phyloP scores from a whole-genome alignment of 2,113 vertebrate genomes.

The Acrocephalus kingi region DNA sequence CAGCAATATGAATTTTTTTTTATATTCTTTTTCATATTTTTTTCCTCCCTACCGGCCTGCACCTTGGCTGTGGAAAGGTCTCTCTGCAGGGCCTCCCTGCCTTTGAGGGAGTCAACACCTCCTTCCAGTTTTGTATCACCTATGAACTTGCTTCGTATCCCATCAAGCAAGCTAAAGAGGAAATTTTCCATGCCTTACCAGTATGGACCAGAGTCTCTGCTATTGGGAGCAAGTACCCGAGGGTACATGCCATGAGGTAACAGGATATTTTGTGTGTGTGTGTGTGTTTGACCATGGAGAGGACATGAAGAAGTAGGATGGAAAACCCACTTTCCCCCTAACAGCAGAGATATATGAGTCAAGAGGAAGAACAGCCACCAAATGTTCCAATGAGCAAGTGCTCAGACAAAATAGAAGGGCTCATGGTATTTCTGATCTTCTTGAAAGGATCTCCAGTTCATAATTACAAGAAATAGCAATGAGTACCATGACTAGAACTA shows the following conservation, averaged over 20 bases:
- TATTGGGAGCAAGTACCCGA: neutral
- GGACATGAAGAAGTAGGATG: neutral
- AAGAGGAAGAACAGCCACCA: neutral
- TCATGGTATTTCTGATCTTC: neutral
- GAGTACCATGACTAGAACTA: too few species aligned
- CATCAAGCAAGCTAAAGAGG: neutral
- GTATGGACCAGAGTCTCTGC: neutral
- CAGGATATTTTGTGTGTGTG: too few species aligned
- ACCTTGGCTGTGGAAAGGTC: neutral
- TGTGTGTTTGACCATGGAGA: neutral
- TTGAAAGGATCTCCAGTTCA: too few species aligned
- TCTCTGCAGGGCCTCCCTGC: neutral
- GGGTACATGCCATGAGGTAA: neutral
- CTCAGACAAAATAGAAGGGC: neutral
- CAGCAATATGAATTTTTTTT: neutral
- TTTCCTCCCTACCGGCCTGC: neutral
- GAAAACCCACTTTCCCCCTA: neutral
- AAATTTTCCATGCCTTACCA: neutral
- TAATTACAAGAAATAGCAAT: neutral
- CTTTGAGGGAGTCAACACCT: neutral
- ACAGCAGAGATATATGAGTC: rapidly evolving
- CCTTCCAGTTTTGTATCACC: neutral
- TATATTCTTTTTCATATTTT: too few species aligned
- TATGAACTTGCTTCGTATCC: neutral
- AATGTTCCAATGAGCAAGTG: neutral